Conservation (phyloP, 2,888 invertebrate species). For the Tanytarsus gracilentus region DNA sequence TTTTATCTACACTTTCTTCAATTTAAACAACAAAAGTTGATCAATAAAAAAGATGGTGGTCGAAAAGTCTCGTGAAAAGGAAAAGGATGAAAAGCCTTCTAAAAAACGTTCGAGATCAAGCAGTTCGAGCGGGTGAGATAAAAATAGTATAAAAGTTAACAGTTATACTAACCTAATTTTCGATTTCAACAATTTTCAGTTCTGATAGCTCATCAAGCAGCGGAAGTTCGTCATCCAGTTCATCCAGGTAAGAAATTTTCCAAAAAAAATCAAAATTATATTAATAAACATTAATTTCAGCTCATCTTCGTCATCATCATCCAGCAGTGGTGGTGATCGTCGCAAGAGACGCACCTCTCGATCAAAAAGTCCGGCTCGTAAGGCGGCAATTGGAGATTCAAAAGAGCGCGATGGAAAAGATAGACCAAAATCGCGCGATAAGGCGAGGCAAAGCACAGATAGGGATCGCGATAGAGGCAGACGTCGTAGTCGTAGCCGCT, state of each 20-base stretch:
- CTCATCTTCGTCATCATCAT: conserved; percentile 55
- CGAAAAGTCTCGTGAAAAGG: conserved; percentile 11
- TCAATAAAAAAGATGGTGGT: conserved; percentile 14
- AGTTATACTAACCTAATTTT: not conserved
- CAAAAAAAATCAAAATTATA: not conserved
- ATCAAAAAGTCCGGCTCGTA: conserved; percentile 47
- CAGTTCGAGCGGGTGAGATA: conserved; percentile 1
- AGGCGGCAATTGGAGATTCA: conserved; percentile 34
- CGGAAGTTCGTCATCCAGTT: conserved; percentile 64
- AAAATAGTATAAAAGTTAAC: not conserved
- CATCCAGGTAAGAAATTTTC: conserved; percentile 46
- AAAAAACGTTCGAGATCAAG: conserved; percentile 10
- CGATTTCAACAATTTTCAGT: not conserved
- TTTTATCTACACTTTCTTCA: too few relatives aligned
- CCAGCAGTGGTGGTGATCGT: conserved; percentile 56
- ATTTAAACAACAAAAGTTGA: too few relatives aligned
- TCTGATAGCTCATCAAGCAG: conserved; percentile 60
- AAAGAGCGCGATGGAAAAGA: conserved; percentile 45
- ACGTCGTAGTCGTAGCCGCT: not conserved
- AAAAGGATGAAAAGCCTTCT: conserved; percentile 14
- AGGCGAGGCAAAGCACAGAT: conserved; percentile 34
- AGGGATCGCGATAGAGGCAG: conserved; percentile 8
- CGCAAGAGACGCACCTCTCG: conserved; percentile 53
- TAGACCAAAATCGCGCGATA: conserved; percentile 44
- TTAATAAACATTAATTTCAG: conserved; percentile 39